Base-by-base conservation (phyloP, 1,140 invertebrate genomes). In the Aphelinus atriplicis region DNA sequence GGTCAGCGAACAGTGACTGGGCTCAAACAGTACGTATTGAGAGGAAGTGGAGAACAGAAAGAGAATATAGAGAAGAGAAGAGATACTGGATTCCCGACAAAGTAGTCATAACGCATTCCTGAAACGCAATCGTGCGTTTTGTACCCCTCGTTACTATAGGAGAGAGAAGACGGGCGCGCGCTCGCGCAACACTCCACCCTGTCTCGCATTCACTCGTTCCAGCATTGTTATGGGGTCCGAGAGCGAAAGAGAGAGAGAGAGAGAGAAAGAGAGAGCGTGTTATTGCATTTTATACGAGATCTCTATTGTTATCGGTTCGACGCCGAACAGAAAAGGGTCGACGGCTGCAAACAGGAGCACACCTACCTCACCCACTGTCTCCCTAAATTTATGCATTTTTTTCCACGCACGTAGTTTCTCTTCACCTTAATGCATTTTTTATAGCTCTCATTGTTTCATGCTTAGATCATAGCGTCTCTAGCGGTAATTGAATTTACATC, bases 81-180 rank as follows among this genome's bases (percentile, higher is more conserved):
- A 80, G 79, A 80, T 80, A 81, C 78, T 79, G 81, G 81, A 85
- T 85, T 86, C 85, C 82, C 80, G 76, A 79, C 85, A 84, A 85
- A 86, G 83, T 85, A 86, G 84, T 86, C 84, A 85, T 85, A 84
- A 81, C 80, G 79, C 82, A 86, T 86, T 86, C 84, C 85, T 84
- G 81, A 75, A 81, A 83, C 81, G 85, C 84, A 85, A 85, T 84
- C 84, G 82, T 79, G 82, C 81, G 79, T 73, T 70, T 76, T 76
- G 68, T 80, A 80, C 67, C 83, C 83, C 84, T 84, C 81, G 84
- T 85, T 84, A 85, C 71, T 46, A 7, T 55, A 6, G 45, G 45
- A 51, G 47, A 65, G 78, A 77, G 77, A 78, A 79, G 77, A 80
- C 77, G 77, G 69, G 65, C 71, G 71, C 72, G 9, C 10, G 45